Evolutionary conservation across 2,113 vertebrate species (phyloP), one percentile per base, ranked within the genome.

Genomic region (Tragulus kanchil): DNA sequence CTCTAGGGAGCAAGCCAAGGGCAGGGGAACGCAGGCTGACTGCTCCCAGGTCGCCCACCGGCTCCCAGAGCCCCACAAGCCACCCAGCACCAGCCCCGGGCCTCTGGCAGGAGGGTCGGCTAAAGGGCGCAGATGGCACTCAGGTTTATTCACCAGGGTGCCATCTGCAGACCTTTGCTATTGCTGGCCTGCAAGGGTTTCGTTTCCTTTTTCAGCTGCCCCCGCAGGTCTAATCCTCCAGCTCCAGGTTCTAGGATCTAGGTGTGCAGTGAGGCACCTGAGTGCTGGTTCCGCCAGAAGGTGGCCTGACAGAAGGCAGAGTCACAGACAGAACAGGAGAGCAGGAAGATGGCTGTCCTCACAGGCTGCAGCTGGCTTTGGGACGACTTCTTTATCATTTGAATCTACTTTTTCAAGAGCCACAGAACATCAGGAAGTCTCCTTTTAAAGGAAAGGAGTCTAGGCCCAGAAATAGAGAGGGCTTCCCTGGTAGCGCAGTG

Each of bases 181-280:
- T 25, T 1, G 0, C 1, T 67, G 50, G n/a, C 10, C 14, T 61
- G 8, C 10, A 28, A 52, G 2, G 4, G n/a, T 48, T 78, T 25
- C 36, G 52, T n/a, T 92, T 87, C 62, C 48, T 69, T 67, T 85
- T 73, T 82, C 61, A 93, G n/a, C 26, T 25, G 94, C 59, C 26
- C 58, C 52, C 15, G 3, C 62, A 48, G 56, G 42, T 31, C 12
- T 9, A 36, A n/a, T 61, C 56, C 56, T 92, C 71, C 79, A 88
- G 28, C 26, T 26, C 36, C 28, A 17, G 58, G n/a, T 26, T 58
- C 81, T 92, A 86, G 58, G 73, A 52, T 12, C 19, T 59, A 64
- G 7, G 12, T 42, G 2, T 56, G 21, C 48, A 52, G 3, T 13
- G 71, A 77, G 48, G 77, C n/a, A 2, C 8, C 52, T 54, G 56